Evolutionary conservation across 2,888 invertebrate genomes (phyloP), one percentile per base, ranked within the genome.

Genomic region (Amphimallon solstitiale): DNA sequence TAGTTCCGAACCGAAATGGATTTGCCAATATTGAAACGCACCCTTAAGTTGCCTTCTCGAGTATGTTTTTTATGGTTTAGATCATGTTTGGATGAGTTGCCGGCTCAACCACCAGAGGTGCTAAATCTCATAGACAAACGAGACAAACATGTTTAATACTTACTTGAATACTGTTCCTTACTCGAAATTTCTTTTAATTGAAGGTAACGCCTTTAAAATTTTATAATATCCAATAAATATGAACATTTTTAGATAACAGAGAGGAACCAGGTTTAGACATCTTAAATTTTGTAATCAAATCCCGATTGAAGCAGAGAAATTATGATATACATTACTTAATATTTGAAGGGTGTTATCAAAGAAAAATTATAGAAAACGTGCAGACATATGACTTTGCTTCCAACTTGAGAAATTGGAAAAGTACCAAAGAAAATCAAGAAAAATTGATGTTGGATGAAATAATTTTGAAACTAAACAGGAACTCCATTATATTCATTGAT

Each of bases 101-200:
- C n/a, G n/a, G n/a, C n/a, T n/a, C n/a, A n/a, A n/a, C n/a, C n/a
- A n/a, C n/a, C n/a, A n/a, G n/a, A n/a, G n/a, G n/a, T n/a, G n/a
- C n/a, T n/a, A n/a, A n/a, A n/a, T n/a, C n/a, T n/a, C n/a, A n/a
- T n/a, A n/a, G n/a, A n/a, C 21, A 63, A 56, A 38, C 48, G 54
- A 67, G 23, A 12, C n/a, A 35, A 68, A 48, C 70, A 80, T 80
- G 80, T 73, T 80, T 67, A 76, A 71, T 52, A 75, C 75, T 43
- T 72, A 78, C 70, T 74, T 80, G 64, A 77, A 76, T 56, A 68
- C 73, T 29, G 15, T 73, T 12, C 80, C 81, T 2, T 74, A 68
- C 45, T 74, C 79, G 0, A 81, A 80, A 73, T 79, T 80, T 68
- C 69, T 80, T 12, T 43, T 81, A 66, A 77, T 81, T 23, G 74